Evolutionary conservation across 53 echinoderm and acorn worm species (phyloP), one percentile per base, ranked within the genome.

Genomic region (Arbacia lixula): DNA sequence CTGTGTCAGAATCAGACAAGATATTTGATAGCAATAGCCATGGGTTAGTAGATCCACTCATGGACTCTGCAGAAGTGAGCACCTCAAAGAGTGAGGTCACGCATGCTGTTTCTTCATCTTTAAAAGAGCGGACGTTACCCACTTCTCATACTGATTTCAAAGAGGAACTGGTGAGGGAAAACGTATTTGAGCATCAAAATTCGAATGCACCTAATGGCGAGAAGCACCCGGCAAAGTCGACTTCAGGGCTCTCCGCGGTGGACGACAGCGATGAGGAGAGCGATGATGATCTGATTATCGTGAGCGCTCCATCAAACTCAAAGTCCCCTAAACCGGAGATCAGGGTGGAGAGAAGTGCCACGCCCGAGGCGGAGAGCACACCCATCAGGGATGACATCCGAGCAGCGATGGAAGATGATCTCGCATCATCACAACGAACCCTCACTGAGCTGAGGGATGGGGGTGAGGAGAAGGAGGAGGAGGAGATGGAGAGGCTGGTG

Each of bases 261-360:
- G 78, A 77, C 14, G 62, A 61, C 16, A 38, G 37, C 19, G 42
- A 69, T 78, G 82, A 81, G 62, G 82, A 81, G 29, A 81, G 82
- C 42, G 82, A 81, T 81, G 82, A 81, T 63, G 82, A 81, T 41
- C 22, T 81, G 6, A 81, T 81, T 31, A 61, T 81, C 49, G 82
- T 62, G 0, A 63, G 82, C 43, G 30, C 82, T 11, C 41, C 17
- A 0, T 6, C 34, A 3, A 31, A 5, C 43, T 64, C 64, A 3
- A n/a, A n/a, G n/a, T n/a, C n/a, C n/a, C n/a, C n/a, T n/a, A n/a
- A n/a, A n/a, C n/a, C n/a, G n/a, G n/a, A n/a, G n/a, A n/a, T n/a
- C n/a, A n/a, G n/a, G n/a, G n/a, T n/a, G n/a, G n/a, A n/a, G n/a
- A n/a, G n/a, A n/a, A n/a, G n/a, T n/a, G n/a, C n/a, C n/a, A n/a